phyloP scores from a whole-genome alignment of 2,888 invertebrate genomes.

The Physocephala rufipes region DNA sequence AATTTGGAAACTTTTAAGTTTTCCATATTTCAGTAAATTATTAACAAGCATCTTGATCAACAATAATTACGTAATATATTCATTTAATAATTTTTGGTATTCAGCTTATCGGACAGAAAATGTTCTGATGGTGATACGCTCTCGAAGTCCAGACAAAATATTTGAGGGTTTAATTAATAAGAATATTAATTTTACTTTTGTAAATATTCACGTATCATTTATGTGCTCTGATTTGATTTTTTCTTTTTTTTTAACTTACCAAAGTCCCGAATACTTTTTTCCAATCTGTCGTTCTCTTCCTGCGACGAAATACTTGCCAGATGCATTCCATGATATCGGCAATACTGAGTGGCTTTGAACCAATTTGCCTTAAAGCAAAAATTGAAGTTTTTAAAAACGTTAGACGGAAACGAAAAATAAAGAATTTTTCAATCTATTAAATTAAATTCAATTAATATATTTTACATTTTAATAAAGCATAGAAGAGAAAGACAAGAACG shows the following conservation, averaged over 20 bases:
- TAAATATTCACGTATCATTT: neutral
- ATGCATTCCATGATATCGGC: conserved; percentile 93
- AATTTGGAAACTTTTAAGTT: too few relatives aligned
- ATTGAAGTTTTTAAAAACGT: neutral
- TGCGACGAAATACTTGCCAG: conserved; percentile 89
- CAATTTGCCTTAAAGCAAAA: conserved; percentile 80
- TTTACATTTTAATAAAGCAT: neutral
- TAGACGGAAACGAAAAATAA: too few relatives aligned
- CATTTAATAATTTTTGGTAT: too few relatives aligned
- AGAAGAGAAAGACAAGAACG: neutral
- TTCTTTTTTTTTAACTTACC: conserved; percentile 68
- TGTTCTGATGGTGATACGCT: too few relatives aligned
- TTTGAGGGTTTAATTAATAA: too few relatives aligned
- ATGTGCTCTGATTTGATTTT: neutral
- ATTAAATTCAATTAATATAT: neutral
- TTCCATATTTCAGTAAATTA: too few relatives aligned
- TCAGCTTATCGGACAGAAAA: too few relatives aligned
- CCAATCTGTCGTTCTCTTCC: conserved; percentile 89
- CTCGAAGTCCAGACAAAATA: too few relatives aligned
- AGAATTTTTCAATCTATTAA: too few relatives aligned
- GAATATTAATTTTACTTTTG: too few relatives aligned
- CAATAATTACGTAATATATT: too few relatives aligned
- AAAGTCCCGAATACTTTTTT: conserved; percentile 89
- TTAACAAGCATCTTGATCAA: too few relatives aligned
- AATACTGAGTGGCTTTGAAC: conserved; percentile 91